Conservation (phyloP, 1,140 invertebrate species). For the Lethrus apterus region DNA sequence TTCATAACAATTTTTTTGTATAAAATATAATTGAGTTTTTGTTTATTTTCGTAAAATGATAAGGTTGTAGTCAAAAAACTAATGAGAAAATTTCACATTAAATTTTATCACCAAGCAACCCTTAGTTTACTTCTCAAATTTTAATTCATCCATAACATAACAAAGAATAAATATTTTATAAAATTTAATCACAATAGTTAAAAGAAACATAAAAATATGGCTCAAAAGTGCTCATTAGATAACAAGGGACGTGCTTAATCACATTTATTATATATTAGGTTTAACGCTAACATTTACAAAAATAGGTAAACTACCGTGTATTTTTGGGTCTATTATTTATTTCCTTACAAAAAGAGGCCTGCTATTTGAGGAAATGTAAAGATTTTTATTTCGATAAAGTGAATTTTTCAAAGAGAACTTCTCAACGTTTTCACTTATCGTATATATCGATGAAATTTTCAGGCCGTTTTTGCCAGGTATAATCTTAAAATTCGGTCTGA, state of each 20-base stretch:
- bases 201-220: not conserved
- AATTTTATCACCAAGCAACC: not conserved
- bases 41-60: no score
- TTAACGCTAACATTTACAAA: conserved; percentile 33
- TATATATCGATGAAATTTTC: conserved; percentile 45
- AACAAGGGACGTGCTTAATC: conserved; percentile 22
- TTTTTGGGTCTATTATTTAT: conserved; percentile 18
- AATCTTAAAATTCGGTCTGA: conserved; percentile 45
- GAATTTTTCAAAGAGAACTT: conserved; percentile 32
- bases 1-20: no score
- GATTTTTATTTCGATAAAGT: conserved; percentile 34
- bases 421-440: conserved; percentile 39
- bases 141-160: not conserved
- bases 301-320: conserved; percentile 28
- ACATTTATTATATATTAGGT: conserved; percentile 19
- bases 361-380: conserved; percentile 40
- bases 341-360: conserved; percentile 41
- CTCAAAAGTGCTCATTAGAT: conserved; percentile 20
- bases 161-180: conserved; percentile 3
- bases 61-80: no score
- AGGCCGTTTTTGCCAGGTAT: conserved; percentile 46
- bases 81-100: no score
- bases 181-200: not conserved
- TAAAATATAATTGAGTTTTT: no score
- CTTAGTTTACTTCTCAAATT: conserved; percentile 3